These are phyloP conservation scores for Heliconius himera DNA, from an alignment of 1,140 invertebrate genomes.

Conservation along the genomic window DNA sequence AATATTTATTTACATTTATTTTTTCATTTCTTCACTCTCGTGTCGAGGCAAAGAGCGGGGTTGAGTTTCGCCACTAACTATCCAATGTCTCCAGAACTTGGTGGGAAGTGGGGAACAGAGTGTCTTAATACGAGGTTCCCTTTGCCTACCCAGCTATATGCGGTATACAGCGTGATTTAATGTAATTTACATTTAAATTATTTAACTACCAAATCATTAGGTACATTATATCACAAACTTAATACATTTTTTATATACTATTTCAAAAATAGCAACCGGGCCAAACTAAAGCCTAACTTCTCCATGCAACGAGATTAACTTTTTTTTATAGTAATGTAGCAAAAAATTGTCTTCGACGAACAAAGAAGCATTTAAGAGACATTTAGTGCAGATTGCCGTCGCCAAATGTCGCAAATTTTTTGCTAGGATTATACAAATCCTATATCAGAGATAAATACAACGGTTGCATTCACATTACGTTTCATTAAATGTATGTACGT, in stretches of 20 bases:
- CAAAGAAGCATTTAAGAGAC: constrained; percentile 48
- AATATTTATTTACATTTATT: too few relatives aligned
- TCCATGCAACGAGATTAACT: background rate
- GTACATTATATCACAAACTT: too few relatives aligned
- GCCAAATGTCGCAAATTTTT: constrained; percentile 52
- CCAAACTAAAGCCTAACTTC: background rate
- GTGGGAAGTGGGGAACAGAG: too few relatives aligned
- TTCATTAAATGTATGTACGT: constrained; percentile 44
- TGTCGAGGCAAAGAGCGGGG: too few relatives aligned
- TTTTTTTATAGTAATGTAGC: constrained; percentile 16
- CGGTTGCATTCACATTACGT: constrained; percentile 50
- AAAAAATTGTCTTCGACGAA: constrained; percentile 35
- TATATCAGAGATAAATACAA: constrained; percentile 46
- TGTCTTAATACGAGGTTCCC: too few relatives aligned
- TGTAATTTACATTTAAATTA: too few relatives aligned
- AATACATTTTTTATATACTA: background rate
- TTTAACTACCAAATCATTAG: too few relatives aligned
- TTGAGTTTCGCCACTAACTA: too few relatives aligned
- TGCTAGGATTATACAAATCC: constrained; percentile 58
- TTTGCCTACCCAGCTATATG: too few relatives aligned
- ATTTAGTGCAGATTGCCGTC: constrained; percentile 47
- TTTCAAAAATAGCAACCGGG: background rate
- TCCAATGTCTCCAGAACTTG: too few relatives aligned
- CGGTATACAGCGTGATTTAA: too few relatives aligned
- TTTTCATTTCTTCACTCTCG: too few relatives aligned